A percentile compares a stretch with the other conserved stretches of the same genome.
These are phyloP conservation scores for Triops longicaudatus DNA, from an alignment of 1,140 invertebrate genomes.

Conservation along the genomic window DNA sequence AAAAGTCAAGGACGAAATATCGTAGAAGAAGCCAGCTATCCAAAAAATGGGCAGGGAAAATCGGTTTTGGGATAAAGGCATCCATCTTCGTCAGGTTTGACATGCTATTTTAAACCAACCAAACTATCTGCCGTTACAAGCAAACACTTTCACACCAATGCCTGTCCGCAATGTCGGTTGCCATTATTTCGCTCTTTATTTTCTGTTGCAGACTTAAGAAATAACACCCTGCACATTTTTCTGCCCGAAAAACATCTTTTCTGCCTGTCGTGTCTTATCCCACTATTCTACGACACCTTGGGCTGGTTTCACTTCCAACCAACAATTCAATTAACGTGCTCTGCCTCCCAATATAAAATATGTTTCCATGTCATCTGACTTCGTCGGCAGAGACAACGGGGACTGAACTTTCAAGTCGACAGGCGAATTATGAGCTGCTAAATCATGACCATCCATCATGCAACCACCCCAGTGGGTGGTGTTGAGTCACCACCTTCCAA, in stretches of 20 bases:
- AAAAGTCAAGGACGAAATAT: neutral
- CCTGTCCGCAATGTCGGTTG: constrained; percentile 10
- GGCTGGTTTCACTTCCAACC: neutral
- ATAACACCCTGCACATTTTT: neutral
- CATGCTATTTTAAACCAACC: constrained; percentile 6
- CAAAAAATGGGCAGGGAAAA: neutral
- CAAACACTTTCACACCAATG: constrained; percentile 9
- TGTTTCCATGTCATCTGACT: constrained; percentile 7
- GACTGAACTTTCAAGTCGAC: constrained; percentile 11
- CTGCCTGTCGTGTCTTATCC: neutral
- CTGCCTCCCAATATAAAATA: neutral
- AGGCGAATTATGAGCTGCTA: constrained; percentile 10
- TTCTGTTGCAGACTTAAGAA: neutral
- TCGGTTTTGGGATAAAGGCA: neutral
- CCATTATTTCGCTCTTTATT: neutral
- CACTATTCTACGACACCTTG: too few relatives aligned
- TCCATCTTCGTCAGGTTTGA: constrained; percentile 5
- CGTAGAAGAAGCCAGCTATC: neutral
- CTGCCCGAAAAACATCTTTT: neutral
- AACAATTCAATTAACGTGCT: constrained; percentile 8
- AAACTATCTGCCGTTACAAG: neutral
- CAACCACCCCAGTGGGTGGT: neutral
- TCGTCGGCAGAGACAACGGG: neutral
- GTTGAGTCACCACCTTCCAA: neutral
- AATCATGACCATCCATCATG: constrained; percentile 1